Conservation (phyloP, 2,113 vertebrate species). For the Psilopsiagon aurifrons region DNA sequence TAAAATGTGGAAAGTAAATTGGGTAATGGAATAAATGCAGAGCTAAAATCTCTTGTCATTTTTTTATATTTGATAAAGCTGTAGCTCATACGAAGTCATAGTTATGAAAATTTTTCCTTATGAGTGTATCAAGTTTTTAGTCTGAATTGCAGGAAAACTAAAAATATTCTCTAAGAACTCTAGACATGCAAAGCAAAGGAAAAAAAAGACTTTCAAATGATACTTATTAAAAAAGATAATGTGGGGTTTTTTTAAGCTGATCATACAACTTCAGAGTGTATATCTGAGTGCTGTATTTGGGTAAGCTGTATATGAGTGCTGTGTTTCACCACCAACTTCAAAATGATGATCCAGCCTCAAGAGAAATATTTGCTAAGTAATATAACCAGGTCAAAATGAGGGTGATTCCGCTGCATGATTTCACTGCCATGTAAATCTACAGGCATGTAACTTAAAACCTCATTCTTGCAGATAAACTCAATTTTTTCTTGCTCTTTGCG, state of each 20-base stretch:
- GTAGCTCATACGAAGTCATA: background rate
- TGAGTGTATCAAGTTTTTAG: background rate
- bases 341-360: background rate
- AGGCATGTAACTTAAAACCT: background rate
- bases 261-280: background rate
- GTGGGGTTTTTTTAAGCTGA: background rate
- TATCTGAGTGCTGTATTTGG: background rate
- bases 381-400: background rate
- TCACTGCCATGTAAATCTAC: background rate
- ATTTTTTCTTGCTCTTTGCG: background rate
- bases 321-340: slow-evolving; percentile 12
- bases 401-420: background rate
- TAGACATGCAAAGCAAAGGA: background rate
- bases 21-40: background rate
- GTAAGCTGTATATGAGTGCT: background rate
- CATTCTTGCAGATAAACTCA: background rate
- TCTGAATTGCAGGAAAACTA: background rate
- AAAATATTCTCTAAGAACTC: background rate
- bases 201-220: background rate
- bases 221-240: background rate
- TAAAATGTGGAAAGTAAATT: background rate
- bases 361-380: slow-evolving; percentile 40
- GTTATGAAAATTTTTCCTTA: background rate
- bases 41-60: background rate
- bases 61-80: background rate